Evolutionary conservation across 1,140 invertebrate species (phyloP), one percentile per base, ranked within the genome.

Genomic region (Drosophila obscura): DNA sequence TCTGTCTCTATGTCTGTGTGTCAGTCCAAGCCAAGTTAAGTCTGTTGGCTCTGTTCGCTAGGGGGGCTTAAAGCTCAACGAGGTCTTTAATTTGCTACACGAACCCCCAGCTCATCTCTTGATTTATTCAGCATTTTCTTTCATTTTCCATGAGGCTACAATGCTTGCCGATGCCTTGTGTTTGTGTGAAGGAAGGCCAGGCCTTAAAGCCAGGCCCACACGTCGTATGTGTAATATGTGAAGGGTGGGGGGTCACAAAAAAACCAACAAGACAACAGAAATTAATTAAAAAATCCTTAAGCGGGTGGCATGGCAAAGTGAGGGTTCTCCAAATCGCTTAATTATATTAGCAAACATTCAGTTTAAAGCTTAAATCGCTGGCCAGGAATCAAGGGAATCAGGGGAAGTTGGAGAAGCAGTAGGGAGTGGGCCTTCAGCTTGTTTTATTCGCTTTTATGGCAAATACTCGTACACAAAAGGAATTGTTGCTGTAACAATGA

Each of bases 271-370:
- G 73, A 80, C 71, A 56, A 57, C 44, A 57, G 51, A 82, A 85
- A 80, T 85, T 85, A 80, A 84, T 87, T 87, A 82, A 82, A 75
- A 80, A 80, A 80, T 72, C 51, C 61, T 61, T 53, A 63, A 75
- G 75, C 51, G 69, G 24, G 15, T 16, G 51, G 22, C 26, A 35
- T 73, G 65, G 52, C 43, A 39, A 59, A 62, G 50, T 65, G 44
- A 73, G 56, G 56, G 49, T 26, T 55, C 57, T 48, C 44, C 48
- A 79, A 83, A 85, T 85, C 73, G 77, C 68, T 84, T 84, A 77
- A 84, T 84, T 84, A 81, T 73, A 77, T 87, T 73, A 73, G 62
- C 81, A 81, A 87, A 85, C 73, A 84, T 66, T 66, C 59, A 74
- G 72, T 75, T 74, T 74, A 57, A 56, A 66, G 48, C 46, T 51